These are phyloP conservation scores for Lasioglossum malachurum DNA, from an alignment of 2,888 invertebrate genomes.

Conservation along the genomic window DNA sequence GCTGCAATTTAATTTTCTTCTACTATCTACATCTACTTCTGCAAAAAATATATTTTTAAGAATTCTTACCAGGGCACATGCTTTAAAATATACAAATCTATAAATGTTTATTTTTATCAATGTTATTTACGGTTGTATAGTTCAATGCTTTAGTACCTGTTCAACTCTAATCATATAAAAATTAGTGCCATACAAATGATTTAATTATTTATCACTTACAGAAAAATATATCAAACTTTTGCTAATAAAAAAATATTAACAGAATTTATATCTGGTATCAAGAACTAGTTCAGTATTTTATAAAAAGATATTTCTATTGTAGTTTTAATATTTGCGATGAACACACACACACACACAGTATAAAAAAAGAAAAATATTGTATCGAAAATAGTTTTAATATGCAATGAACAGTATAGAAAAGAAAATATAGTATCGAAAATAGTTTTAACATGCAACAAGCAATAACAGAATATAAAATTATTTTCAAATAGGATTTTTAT, in stretches of 20 bases:
- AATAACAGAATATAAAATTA: not conserved
- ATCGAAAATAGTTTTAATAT: too few relatives aligned
- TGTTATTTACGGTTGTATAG: not conserved
- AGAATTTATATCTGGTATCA: not conserved
- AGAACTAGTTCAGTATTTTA: not conserved
- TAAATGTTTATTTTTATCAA: not conserved
- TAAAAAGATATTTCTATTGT: not conserved
- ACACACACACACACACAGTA: too few relatives aligned
- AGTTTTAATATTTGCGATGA: too few relatives aligned
- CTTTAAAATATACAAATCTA: not conserved
- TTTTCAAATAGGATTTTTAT: not conserved
- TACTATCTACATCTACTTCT: not conserved
- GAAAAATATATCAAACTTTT: not conserved
- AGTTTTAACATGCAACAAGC: not conserved
- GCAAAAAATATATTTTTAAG: not conserved
- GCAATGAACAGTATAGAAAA: not conserved
- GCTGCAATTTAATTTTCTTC: not conserved
- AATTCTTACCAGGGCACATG: not conserved
- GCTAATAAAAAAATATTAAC: not conserved
- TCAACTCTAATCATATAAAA: not conserved
- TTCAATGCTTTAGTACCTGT: not conserved
- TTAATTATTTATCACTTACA: not conserved
- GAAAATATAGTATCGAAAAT: not conserved
- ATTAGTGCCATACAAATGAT: not conserved
- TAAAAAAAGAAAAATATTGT: too few relatives aligned